Conservation (phyloP, 2,113 vertebrate species). For the Rhombomys opimus region DNA sequence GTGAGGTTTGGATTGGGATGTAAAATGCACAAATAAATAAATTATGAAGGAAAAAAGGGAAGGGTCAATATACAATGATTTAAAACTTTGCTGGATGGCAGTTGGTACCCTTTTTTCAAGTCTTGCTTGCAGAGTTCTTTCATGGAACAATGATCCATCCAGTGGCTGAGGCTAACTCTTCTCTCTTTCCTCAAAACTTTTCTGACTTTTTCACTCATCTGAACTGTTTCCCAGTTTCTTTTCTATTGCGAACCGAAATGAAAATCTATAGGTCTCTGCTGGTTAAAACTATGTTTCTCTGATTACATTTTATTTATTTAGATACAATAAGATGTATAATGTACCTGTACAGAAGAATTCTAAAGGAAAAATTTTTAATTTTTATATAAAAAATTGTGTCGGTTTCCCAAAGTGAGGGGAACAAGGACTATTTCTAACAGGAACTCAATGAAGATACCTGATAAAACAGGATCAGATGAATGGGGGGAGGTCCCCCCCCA, state of each 20-base stretch:
- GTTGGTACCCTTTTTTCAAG: not conserved
- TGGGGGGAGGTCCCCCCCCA: too few relatives aligned
- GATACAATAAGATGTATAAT: not conserved
- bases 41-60: too few relatives aligned
- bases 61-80: not conserved
- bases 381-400: not conserved
- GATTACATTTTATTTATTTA: not conserved
- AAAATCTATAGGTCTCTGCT: not conserved
- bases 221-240: not conserved
- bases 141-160: not conserved
- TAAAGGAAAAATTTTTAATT: not conserved
- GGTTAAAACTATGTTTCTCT: not conserved
- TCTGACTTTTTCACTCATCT: not conserved
- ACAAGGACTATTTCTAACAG: too few relatives aligned
- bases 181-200: not conserved
- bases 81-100: not conserved
- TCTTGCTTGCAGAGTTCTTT: not conserved
- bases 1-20: too few relatives aligned
- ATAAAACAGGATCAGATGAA: too few relatives aligned
- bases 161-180: not conserved
- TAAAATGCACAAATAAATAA: too few relatives aligned
- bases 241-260: not conserved
- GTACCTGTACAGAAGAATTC: not conserved
- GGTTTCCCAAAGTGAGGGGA: too few relatives aligned
- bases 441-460: too few relatives aligned